Percentiles rank a stretch among this genome's conserved stretches.
Conservation (phyloP, 2,797 vertebrate genomes). For the Sparus aurata region DNA sequence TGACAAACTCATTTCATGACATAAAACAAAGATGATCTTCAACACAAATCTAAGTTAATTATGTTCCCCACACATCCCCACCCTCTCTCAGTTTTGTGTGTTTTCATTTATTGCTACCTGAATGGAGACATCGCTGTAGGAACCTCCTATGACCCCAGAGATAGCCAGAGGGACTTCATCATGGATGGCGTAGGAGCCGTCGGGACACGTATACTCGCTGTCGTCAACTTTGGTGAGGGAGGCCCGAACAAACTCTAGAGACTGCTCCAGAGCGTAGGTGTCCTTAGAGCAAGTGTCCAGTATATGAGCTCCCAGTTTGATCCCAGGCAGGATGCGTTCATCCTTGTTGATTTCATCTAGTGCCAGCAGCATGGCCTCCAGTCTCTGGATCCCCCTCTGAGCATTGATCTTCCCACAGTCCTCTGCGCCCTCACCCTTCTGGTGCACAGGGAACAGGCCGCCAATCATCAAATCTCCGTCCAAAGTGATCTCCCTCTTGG, state of each 20-base stretch:
- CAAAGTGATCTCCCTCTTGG: slow-evolving; percentile 94
- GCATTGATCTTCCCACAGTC: slow-evolving; percentile 98
- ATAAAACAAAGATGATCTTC: slow-evolving; percentile 1
- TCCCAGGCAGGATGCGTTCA: slow-evolving; percentile 90
- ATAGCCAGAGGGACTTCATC: slow-evolving; percentile 95
- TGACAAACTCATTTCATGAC: slow-evolving; percentile 24
- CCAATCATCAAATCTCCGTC: slow-evolving; percentile 97
- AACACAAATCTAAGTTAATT: not conserved
- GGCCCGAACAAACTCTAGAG: slow-evolving; percentile 96
- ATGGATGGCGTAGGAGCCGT: slow-evolving; percentile 95
- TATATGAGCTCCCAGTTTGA: slow-evolving; percentile 94
- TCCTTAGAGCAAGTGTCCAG: slow-evolving; percentile 99
- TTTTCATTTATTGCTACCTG: slow-evolving; percentile 87
- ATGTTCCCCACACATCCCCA: not conserved
- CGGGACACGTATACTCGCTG: slow-evolving; percentile 96
- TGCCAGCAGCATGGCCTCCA: slow-evolving; percentile 98
- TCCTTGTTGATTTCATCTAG: slow-evolving; percentile 97
- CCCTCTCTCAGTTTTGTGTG: not conserved
- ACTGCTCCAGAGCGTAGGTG: slow-evolving; percentile 98
- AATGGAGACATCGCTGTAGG: slow-evolving; percentile 98
- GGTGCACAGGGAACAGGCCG: slow-evolving; percentile 96
- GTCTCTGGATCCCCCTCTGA: slow-evolving; percentile 96
- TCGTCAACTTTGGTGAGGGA: slow-evolving; percentile 96
- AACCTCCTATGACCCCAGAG: slow-evolving; percentile 97
- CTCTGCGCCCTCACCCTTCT: slow-evolving; percentile 92